Base-by-base conservation (phyloP, 2,113 vertebrate species). In the Pavo muticus region DNA sequence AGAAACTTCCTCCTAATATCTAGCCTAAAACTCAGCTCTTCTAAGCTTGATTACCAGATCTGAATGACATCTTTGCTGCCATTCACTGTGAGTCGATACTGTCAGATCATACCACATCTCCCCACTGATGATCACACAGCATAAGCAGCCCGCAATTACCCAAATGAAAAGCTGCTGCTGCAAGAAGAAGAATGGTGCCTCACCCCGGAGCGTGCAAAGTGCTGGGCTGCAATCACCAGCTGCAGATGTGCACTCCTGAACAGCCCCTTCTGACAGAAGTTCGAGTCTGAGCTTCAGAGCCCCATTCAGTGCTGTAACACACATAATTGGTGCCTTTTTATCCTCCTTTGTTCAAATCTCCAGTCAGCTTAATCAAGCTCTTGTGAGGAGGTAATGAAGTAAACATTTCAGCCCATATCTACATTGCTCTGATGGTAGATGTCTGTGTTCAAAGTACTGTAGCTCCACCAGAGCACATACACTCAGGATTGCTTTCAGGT, bases 351-450 rank as follows among this genome's bases (percentile, higher is more conserved):
- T 85, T 94, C 74, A 71, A 89, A 29, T 74, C 61, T 92, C 63
- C 79, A 94, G 87, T 93, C 37, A 93, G 82, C 39, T 95, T 96
- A 96, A 95, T 97, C 95, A 95, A 95, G 89, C 95, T 39, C 37
- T 74, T 94, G 35, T 68, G 90, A 90, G 83, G 48, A 64, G 16
- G 44, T 95, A 95, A 96, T 68, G 87, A 87, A 94, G 56, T 84
- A 96, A 95, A 81, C 91, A 93, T 84, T 95, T 90, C 64, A 73
- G 92, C 10, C 23, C 65, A 52, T 80, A 68, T 81, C 54, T 94
- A 60, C 85, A 37, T 80, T 96, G 81, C 79, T 60, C 83, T 84
- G 20, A 73, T 68, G 86, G 84, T 73, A 93, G 88, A 79, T 95
- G 77, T 75, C 79, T 93, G 91, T 79, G 93, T 91, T 91, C 90